Conservation (phyloP, 92 coral and sea anemone species). For the Umimayanthus kanabou region DNA sequence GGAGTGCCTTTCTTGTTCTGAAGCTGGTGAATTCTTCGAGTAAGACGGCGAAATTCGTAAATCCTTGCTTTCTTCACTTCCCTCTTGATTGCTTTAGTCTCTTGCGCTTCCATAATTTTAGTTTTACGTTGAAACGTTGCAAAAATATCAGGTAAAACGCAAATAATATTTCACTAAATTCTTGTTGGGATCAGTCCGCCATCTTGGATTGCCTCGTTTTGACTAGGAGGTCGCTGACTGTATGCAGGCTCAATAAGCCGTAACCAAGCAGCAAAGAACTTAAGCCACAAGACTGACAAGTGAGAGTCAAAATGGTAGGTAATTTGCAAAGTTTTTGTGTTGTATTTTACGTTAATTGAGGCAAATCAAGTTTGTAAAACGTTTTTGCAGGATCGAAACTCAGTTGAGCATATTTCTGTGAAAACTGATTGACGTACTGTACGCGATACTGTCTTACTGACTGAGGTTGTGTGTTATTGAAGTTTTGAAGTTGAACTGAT, state of each 20-base stretch:
- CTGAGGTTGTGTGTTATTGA: not conserved
- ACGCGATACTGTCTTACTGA: not conserved
- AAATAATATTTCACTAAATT: not conserved
- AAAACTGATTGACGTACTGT: not conserved
- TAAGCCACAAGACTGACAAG: no score
- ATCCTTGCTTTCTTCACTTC: conserved; percentile 76
- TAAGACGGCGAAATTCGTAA: conserved; percentile 76
- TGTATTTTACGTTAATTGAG: not conserved
- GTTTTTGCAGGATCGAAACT: not conserved
- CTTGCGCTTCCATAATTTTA: conserved; percentile 10
- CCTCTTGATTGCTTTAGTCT: conserved; percentile 49
- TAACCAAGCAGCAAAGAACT: conserved; percentile 63
- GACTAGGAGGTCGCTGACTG: not conserved
- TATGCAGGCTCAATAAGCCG: conserved; percentile 59
- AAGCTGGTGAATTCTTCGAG: conserved; percentile 71
- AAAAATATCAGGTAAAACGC: not conserved
- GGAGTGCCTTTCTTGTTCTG: conserved; percentile 75
- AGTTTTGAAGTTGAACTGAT: no score
- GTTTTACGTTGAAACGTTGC: no score
- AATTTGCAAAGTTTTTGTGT: not conserved
- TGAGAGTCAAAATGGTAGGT: conserved; percentile 58
- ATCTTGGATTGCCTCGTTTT: conserved; percentile 35
- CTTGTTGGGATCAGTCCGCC: not conserved
- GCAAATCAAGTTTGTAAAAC: not conserved
- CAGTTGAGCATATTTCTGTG: not conserved